Conservation (phyloP, 2,113 vertebrate species). For the Microcebus ravelobensis region DNA sequence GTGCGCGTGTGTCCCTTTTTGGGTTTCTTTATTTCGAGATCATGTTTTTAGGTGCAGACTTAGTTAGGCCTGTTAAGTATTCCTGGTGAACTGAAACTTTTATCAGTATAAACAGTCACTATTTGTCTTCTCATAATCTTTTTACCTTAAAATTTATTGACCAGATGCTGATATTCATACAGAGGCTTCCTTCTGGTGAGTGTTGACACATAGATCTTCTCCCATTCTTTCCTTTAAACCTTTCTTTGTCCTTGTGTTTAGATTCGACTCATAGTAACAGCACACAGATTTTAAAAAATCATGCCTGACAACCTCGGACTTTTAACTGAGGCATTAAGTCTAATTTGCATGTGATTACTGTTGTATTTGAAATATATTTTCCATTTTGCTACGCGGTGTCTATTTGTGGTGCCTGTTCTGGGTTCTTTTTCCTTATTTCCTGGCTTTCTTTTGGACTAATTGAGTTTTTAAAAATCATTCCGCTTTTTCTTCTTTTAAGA, state of each 20-base stretch:
- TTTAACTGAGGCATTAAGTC: neutral
- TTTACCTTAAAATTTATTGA: neutral
- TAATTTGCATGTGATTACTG: neutral
- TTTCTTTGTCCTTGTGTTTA: neutral
- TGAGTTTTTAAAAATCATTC: neutral
- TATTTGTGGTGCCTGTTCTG: neutral
- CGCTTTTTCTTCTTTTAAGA: neutral
- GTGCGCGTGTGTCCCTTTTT: neutral
- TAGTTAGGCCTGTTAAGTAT: neutral
- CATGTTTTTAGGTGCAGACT: neutral
- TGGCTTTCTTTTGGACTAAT: neutral
- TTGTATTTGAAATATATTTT: too few species aligned
- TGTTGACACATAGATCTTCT: neutral
- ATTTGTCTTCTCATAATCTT: neutral
- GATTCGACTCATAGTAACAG: neutral
- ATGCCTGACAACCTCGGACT: neutral
- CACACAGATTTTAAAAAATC: neutral
- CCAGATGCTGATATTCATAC: neutral
- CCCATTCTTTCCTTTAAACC: neutral
- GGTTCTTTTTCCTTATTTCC: neutral
- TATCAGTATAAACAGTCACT: neutral
- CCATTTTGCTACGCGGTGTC: neutral
- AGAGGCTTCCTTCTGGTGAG: neutral
- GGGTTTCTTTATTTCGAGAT: neutral
- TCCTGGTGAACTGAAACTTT: neutral